Base-by-base conservation (phyloP, 1,140 invertebrate genomes). In the Drosophila punjabiensis region DNA sequence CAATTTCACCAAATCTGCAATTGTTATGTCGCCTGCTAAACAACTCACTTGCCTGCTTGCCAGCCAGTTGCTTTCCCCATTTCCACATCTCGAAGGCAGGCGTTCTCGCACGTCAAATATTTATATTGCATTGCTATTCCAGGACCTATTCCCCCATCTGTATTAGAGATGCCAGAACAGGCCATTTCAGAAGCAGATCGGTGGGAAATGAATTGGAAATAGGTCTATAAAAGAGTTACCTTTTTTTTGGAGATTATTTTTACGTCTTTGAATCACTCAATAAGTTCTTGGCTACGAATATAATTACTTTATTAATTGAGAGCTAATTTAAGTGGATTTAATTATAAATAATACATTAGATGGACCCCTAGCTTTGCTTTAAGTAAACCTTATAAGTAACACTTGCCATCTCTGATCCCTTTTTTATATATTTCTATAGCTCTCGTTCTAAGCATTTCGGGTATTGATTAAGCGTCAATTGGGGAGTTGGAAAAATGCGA, bases 1-100 rank as follows among this genome's bases (percentile, higher is more conserved):
- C 86, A 90, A 90, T 90, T 90, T 86, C 86, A 90, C 79, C 79
- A 90, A 90, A 90, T 90, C 86, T 90, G 86, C 86, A 90, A 90
- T 90, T 90, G 86, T 90, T 90, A 90, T 90, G 82, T 90, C 76
- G 82, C 79, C 85, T 89, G 81, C 85, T 88, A 85, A 88, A 89
- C 85, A 88, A 88, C 85, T 88, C 81, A 89, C 85, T 88, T 45
- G 55, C 32, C 50, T 33, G 18, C 66, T 45, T 20, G 45, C 20
- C 33, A 37, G 53, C 53, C 53, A 37, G 56, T 48, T 16, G 39
- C 76, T 32, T 47, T 43, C 18, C 59, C 35, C 73, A 68, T 68
- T 81, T 71, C 37, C 66, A 79, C 79, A 86, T 76, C 28, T 68
- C 10, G 68, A 73, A 78, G 79, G 69, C 86, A 80, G 87, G 81